Conservation (phyloP, 2,888 invertebrate genomes). For the Andrena chrysosceles region DNA sequence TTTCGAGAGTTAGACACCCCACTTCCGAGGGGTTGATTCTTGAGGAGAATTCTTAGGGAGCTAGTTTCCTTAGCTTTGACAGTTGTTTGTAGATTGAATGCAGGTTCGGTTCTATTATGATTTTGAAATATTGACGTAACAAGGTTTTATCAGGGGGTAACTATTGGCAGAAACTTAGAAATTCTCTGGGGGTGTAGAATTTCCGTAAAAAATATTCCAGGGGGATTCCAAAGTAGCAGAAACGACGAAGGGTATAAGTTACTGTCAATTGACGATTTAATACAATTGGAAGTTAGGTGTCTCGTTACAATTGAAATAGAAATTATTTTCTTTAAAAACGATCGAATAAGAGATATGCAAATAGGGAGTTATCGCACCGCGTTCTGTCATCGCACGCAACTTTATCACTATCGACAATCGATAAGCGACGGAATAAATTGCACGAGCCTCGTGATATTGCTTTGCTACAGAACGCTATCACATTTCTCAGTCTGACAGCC, state of each 20-base stretch:
- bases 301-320: neutral
- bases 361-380: slow-evolving; percentile 18
- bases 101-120: too few species aligned
- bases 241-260: too few species aligned
- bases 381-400: slow-evolving; percentile 30
- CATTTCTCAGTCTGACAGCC: slow-evolving; percentile 56
- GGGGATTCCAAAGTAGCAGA: too few species aligned
- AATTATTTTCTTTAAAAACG: neutral
- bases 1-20: neutral
- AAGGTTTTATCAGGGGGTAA: too few species aligned
- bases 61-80: neutral
- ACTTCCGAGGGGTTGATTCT: neutral
- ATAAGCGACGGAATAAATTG: slow-evolving; percentile 65
- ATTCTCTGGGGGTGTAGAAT: too few species aligned
- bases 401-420: slow-evolving; percentile 62
- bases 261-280: neutral
- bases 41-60: neutral
- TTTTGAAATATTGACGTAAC: too few species aligned
- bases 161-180: too few species aligned
- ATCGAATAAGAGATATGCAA: neutral
- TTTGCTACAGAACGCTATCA: slow-evolving; percentile 44
- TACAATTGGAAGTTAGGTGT: neutral
- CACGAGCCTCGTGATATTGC: slow-evolving; percentile 49
- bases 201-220: too few species aligned
- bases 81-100: too few species aligned